A percentile compares a stretch with the other conserved stretches of the same genome.
phyloP scores from a whole-genome alignment of 2,113 vertebrate species.

The Dasyprocta punctata region DNA sequence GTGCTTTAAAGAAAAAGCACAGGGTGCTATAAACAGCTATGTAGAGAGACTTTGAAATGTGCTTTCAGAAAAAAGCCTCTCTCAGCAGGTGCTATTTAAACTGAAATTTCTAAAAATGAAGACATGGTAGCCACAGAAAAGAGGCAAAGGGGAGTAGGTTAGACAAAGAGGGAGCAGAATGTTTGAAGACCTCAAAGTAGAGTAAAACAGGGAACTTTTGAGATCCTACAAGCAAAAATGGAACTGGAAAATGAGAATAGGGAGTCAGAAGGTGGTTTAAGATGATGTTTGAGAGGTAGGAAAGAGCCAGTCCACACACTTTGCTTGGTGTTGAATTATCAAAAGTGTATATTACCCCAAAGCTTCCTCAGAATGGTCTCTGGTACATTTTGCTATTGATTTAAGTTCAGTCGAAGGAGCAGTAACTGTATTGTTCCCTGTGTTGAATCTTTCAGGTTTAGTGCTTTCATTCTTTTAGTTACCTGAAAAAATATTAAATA shows the following conservation, averaged over 20 bases:
- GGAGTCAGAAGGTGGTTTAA: neutral
- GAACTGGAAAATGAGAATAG: neutral
- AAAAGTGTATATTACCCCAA: neutral
- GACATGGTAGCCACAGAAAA: neutral
- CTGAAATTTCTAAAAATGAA: neutral
- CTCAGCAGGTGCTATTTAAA: neutral
- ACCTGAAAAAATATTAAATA: slow-evolving; percentile 40
- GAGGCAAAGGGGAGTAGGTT: neutral
- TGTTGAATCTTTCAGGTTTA: neutral
- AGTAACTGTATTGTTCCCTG: neutral
- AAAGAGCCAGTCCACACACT: neutral
- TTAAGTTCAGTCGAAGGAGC: neutral
- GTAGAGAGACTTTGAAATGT: neutral
- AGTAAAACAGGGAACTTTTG: neutral
- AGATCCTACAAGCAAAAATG: neutral
- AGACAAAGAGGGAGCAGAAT: neutral
- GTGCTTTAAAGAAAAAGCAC: neutral
- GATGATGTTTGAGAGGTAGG: neutral
- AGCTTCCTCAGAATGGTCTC: neutral
- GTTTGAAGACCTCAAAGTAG: neutral
- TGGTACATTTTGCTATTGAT: neutral
- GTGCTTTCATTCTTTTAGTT: neutral
- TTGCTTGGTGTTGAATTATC: neutral
- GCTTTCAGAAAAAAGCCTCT: neutral
- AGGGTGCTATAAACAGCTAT: neutral